A percentile compares a stretch with the other conserved stretches of the same genome.
These are phyloP conservation scores for Drepanosiphum platanoidis DNA, from an alignment of 2,888 invertebrate genomes.

Conservation along the genomic window DNA sequence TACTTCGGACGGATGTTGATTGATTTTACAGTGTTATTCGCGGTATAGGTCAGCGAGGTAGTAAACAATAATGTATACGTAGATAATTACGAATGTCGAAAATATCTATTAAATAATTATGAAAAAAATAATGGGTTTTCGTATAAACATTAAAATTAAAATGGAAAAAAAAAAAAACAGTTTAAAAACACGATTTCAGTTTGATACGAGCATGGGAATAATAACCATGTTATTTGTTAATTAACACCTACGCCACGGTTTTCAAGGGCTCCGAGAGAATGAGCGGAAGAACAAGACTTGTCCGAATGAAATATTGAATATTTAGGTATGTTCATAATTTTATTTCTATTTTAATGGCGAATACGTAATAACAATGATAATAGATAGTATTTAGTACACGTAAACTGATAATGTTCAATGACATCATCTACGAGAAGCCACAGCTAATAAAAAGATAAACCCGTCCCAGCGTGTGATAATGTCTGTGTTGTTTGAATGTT, in stretches of 20 bases:
- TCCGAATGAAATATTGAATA: neutral
- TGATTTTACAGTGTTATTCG: no score
- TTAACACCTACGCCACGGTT: neutral
- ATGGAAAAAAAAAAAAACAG: no score
- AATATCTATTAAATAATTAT: neutral
- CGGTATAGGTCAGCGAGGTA: neutral
- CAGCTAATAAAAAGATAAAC: neutral
- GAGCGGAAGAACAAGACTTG: neutral
- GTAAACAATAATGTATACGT: neutral
- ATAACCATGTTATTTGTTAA: neutral
- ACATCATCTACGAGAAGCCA: neutral
- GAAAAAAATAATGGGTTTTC: neutral
- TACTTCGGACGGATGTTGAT: neutral
- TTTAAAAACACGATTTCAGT: neutral
- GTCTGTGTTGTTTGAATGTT: slow-evolving; percentile 1
- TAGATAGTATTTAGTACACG: neutral
- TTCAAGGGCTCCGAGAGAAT: neutral
- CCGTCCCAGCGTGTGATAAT: neutral
- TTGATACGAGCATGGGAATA: neutral
- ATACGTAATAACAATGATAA: neutral
- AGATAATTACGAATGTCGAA: neutral
- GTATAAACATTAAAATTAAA: neutral
- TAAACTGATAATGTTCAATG: slow-evolving; percentile 20
- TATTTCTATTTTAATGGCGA: slow-evolving; percentile 15
- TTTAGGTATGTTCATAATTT: neutral